Evolutionary conservation across 2,797 vertebrate species (phyloP), one percentile per base, ranked within the genome.

Genomic region (Enteromius unitaeniatus): DNA sequence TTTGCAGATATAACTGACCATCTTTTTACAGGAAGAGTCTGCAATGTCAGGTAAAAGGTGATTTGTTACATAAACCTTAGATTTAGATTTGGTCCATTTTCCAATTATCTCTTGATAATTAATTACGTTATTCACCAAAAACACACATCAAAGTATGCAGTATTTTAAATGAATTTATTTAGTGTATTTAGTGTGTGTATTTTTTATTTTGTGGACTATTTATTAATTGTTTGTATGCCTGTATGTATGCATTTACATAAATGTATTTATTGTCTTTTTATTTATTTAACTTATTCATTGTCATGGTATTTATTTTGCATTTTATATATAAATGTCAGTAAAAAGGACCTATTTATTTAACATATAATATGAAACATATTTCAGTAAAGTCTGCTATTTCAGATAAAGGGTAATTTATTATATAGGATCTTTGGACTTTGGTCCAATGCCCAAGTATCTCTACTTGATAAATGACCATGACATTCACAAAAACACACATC

Each of bases 361-460:
- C 26, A 28, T 15, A 15, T 14, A 60, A 26, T 11, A 60, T 14
- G 23, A 28, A n/a, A 23, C 53, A 23, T 58, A 58, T 11, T 58
- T 28, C 13, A 62, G 23, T 62, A 28, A 62, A 26, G 58, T 73
- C 47, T 73, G 26, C 47, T 53, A 14, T 53, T 28, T n/a, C 49
- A 53, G 28, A 11, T 31, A 73, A 69, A 51, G 70, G 34, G 73
- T 5, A 1, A 58, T 40, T 62, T 26, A 77, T 60, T 26, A 45
- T 28, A 14, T 34, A 31, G 2, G 78, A 37, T 53, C 64, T n/a
- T 79, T 55, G 64, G 31, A 79, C 62, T 79, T 79, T 67, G 77
- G 77, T 51, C 19, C 11, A 26, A 5, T 79, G 13, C 15, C 2
- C 19, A n/a, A n/a, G 31, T n/a, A 62, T 28, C 9, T 75, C 14